phyloP scores from a whole-genome alignment of 2,888 invertebrate species.

The Aromia moschata region DNA sequence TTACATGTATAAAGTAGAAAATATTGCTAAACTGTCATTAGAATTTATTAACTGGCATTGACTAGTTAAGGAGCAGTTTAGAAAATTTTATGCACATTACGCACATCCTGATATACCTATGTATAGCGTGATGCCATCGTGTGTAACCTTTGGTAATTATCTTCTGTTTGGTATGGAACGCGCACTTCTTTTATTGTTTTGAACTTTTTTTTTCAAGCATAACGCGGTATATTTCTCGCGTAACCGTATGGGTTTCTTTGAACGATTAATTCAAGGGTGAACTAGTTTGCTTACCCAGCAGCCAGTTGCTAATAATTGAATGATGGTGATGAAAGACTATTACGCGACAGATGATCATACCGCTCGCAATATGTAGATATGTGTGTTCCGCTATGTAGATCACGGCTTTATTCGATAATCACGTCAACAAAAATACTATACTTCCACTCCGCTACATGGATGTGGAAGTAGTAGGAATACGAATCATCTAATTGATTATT shows the following conservation, averaged over 20 bases:
- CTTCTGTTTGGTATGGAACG: constrained; percentile 5
- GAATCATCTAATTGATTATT: too few species aligned
- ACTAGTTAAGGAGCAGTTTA: neutral
- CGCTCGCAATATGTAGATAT: too few species aligned
- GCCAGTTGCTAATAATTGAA: too few species aligned
- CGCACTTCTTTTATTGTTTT: constrained; percentile 3
- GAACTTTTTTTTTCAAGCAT: neutral
- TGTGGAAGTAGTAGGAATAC: too few species aligned
- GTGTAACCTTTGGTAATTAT: constrained; percentile 22
- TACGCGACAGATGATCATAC: too few species aligned
- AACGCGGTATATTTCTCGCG: neutral
- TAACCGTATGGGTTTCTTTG: constrained; percentile 5
- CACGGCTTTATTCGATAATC: too few species aligned
- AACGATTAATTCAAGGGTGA: constrained; percentile 19
- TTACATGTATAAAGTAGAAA: too few species aligned
- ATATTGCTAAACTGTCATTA: neutral
- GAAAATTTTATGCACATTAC: neutral
- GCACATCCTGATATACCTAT: constrained; percentile 19
- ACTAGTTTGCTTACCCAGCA: constrained; percentile 3
- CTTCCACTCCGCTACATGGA: too few species aligned
- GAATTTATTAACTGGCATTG: constrained; percentile 3
- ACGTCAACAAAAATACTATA: too few species aligned
- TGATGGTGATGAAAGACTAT: too few species aligned
- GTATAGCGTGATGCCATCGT: constrained; percentile 23
- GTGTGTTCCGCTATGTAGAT: too few species aligned